Base-by-base conservation (phyloP, 2,113 vertebrate species). In the Poeciliopsis turrubarensis region DNA sequence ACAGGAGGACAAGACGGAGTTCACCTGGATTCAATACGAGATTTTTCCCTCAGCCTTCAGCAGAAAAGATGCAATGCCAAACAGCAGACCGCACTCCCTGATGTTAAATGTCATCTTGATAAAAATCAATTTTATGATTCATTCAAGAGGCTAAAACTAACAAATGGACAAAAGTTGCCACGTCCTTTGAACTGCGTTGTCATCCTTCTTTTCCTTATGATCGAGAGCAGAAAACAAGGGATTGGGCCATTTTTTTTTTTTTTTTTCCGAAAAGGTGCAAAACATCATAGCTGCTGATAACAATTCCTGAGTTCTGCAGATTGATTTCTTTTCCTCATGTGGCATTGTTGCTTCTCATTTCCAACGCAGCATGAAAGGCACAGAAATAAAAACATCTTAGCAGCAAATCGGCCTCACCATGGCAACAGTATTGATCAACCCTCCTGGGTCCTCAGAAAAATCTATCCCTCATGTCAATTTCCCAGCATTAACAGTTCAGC, bases 321-420 rank as follows among this genome's bases (percentile, higher is more conserved):
- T 90, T 73, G 82, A 85, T 89, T 87, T 78, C 6, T 68, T 62
- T 60, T 13, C 39, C 71, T 80, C 72, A 60, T 65, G 82, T 81
- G 79, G 80, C 77, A 87, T 83, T 85, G 85, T 86, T 87, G 88
- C 84, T 78, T 84, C 89, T 92, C 79, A 85, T 91, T 89, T 89
- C 73, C 80, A 88, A 84, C 86, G 63, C 87, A 86, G 86, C 86
- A 75, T 86, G 90, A 90, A 85, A 87, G 89, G 78, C 73, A 66
- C 80, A 47, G 77, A 90, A 92, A 93, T 93, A 89, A 92, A 92
- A 92, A 91, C 91, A 93, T 92, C 87, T 90, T 88, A 89, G 87
- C 83, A 78, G 87, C 87, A 91, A 91, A 92, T 90, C 80, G 73
- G 82, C 87, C 82, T 90, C 90, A 86, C 92, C 91, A 93, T 93